Base-by-base conservation (phyloP, 1,140 invertebrate genomes). In the Lepeophtheirus salmonis region DNA sequence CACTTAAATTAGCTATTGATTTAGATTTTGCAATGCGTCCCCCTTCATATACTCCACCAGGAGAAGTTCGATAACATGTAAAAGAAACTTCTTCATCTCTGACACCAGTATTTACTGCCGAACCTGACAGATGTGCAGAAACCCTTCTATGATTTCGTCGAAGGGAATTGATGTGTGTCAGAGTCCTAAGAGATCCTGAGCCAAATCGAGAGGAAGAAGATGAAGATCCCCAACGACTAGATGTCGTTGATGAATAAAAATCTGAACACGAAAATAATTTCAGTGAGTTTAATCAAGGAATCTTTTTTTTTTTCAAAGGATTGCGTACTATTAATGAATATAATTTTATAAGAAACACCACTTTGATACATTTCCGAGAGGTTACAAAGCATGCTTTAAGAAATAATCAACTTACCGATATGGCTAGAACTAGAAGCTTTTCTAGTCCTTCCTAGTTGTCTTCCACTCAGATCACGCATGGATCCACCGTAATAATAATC, bases 1-100 rank as follows among this genome's bases (percentile, higher is more conserved):
- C 84, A 77, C 83, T 85, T 79, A 88, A 79, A 81, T 88, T 87
- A 83, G 87, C 86, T 78, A 88, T 79, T 72, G 85, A 88, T 80
- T 83, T 86, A 75, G 84, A 87, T 77, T 88, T 88, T 41, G 57
- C 23, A n/a, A 57, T 49, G 13, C 41, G 41, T 53, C 49, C 21
- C 25, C 14, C 23, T 30, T 54, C 18, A 49, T 50, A 22, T n/a
- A 23, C 14, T n/a, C 52, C 18, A 21, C 48, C 22, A 18, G 25
- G 17, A 56, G 22, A 16, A 18, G 58, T 24, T 50, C 49, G n/a
- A n/a, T n/a, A n/a, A n/a, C n/a, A n/a, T n/a, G n/a, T 20, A 21
- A n/a, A 50, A 14, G 18, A 41, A n/a, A 41, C 6, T 41, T 6
- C 6, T n/a, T 41, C 30, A n/a, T 41, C 30, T n/a, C 30, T 41